Evolutionary conservation across 2,888 invertebrate genomes (phyloP).

Genomic region (Geophilus truncorum): DNA sequence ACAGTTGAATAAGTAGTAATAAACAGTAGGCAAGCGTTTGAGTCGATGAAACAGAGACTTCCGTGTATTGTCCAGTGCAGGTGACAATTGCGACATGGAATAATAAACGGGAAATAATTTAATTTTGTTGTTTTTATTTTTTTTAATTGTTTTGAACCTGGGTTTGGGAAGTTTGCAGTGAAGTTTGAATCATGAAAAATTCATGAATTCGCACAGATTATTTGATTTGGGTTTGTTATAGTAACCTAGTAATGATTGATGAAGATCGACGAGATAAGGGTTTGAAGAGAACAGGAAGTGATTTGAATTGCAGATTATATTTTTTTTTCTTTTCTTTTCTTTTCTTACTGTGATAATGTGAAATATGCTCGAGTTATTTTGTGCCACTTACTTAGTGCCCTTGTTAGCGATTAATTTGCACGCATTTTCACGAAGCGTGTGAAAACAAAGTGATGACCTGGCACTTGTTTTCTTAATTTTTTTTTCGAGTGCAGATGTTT

Average conservation of each 20-base stretch:
- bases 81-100: background rate
- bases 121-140: background rate
- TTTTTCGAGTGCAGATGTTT: too few species aligned
- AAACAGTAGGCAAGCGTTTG: too few species aligned
- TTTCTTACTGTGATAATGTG: background rate
- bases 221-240: background rate
- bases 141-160: background rate
- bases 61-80: background rate
- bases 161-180: too few species aligned
- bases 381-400: slow-evolving; percentile 8
- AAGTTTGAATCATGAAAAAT: background rate
- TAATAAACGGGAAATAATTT: background rate
- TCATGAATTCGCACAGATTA: background rate
- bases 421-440: background rate
- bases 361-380: background rate
- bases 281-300: background rate
- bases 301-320: background rate
- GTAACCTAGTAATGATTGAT: background rate
- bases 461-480: too few species aligned
- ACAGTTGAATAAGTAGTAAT: too few species aligned
- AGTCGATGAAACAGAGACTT: too few species aligned
- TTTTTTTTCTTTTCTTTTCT: too few species aligned
- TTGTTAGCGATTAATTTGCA: background rate
- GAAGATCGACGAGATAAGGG: too few species aligned
- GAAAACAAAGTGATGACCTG: too few species aligned